Conservation (phyloP, 64 coral and sea anemone species). For the Montipora cactus region DNA sequence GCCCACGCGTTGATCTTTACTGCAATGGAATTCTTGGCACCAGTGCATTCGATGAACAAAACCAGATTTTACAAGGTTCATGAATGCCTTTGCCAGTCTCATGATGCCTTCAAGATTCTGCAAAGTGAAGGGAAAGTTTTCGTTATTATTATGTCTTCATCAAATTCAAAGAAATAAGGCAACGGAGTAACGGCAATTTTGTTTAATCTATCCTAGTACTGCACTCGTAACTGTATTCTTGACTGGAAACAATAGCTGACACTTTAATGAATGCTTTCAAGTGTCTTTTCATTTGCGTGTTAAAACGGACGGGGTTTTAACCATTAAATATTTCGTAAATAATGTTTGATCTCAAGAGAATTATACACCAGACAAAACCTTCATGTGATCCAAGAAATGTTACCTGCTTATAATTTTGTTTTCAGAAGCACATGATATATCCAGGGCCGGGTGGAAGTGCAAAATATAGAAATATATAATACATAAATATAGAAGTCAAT, state of each 20-base stretch:
- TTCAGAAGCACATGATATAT: no score
- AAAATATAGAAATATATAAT: no score
- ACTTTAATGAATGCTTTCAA: slow-evolving; percentile 12
- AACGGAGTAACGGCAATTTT: not conserved
- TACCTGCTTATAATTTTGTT: no score
- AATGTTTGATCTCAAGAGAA: no score
- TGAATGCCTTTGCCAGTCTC: slow-evolving; percentile 62
- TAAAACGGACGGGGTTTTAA: slow-evolving; percentile 50
- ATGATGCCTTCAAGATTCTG: slow-evolving; percentile 83
- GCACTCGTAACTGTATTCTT: slow-evolving; percentile 63
- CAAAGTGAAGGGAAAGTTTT: not conserved
- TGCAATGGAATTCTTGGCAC: slow-evolving; percentile 57
- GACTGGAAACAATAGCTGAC: slow-evolving; percentile 57
- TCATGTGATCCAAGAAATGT: no score
- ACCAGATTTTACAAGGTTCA: slow-evolving; percentile 79
- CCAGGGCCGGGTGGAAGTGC: no score
- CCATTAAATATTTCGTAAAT: no score
- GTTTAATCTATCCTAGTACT: not conserved
- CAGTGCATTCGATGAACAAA: slow-evolving; percentile 64
- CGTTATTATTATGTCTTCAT: not conserved
- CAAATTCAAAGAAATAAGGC: not conserved
- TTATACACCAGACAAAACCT: no score
- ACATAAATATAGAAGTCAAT: no score
- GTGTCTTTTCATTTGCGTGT: slow-evolving; percentile 53
- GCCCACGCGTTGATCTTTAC: not conserved